Conservation (phyloP, 2,113 vertebrate genomes). For the Gymnogyps californianus region DNA sequence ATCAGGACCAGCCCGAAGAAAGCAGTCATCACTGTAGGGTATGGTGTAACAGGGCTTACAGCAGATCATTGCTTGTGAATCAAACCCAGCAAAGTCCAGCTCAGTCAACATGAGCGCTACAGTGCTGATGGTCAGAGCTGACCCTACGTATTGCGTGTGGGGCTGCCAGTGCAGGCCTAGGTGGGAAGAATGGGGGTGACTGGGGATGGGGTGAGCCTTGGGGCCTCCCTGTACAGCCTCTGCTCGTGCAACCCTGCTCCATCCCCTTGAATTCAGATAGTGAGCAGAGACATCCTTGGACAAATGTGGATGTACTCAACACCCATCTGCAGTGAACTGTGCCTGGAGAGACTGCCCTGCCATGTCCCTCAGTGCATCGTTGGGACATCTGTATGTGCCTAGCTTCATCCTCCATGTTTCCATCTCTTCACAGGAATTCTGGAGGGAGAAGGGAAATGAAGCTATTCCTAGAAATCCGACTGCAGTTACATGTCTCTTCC, state of each 20-base stretch:
- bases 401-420: not conserved
- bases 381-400: not conserved
- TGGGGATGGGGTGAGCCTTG: not conserved
- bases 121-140: not conserved
- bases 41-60: not conserved
- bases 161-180: not conserved
- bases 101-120: accelerated
- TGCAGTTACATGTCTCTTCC: not conserved
- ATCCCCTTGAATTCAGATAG: not conserved
- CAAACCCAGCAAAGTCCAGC: not conserved
- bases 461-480: constrained; percentile 33
- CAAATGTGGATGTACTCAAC: not conserved
- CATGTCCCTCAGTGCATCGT: not conserved
- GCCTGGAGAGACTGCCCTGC: not conserved
- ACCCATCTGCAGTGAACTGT: not conserved
- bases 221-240: not conserved
- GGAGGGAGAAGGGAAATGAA: not conserved
- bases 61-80: not conserved
- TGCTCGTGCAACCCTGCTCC: not conserved
- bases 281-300: not conserved
- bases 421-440: not conserved
- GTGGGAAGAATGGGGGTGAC: not conserved
- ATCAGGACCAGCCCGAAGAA: not conserved
- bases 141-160: accelerated
- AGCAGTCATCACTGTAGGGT: not conserved